phyloP scores from a whole-genome alignment of 1,140 invertebrate genomes.

The Macrocentrus cingulum region DNA sequence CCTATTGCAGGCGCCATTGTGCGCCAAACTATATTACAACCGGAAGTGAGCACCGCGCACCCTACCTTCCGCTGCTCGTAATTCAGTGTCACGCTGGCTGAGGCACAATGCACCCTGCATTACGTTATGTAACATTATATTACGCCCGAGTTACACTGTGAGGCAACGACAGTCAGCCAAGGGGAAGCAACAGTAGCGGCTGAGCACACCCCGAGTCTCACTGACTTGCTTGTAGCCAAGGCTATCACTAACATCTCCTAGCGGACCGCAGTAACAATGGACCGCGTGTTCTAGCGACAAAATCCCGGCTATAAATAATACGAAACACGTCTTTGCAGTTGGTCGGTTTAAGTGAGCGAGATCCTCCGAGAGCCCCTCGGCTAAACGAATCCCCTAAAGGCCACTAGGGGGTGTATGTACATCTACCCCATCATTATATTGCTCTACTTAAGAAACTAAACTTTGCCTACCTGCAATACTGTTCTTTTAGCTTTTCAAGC shows the following conservation, averaged over 20 bases:
- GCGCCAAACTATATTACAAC: slow-evolving; percentile 57
- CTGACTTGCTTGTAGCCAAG: background rate
- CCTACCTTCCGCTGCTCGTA: slow-evolving; percentile 56
- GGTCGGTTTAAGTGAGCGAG: slow-evolving; percentile 5
- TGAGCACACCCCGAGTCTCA: slow-evolving; percentile 3
- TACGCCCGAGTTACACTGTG: slow-evolving; percentile 19
- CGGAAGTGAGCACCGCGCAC: slow-evolving; percentile 51
- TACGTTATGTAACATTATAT: slow-evolving; percentile 41
- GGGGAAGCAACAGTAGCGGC: slow-evolving; percentile 15
- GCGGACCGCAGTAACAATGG: background rate
- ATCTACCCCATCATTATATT: too few relatives aligned
- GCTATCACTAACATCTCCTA: slow-evolving; percentile 9
- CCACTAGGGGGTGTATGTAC: too few relatives aligned
- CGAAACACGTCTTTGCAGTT: background rate
- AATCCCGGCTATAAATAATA: slow-evolving; percentile 11
- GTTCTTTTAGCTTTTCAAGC: too few relatives aligned
- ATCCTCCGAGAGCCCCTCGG: background rate
- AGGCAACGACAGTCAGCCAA: slow-evolving; percentile 19
- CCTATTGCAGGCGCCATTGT: slow-evolving; percentile 55
- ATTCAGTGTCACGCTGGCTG: slow-evolving; percentile 54
- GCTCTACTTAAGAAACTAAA: too few relatives aligned
- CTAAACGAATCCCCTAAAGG: background rate
- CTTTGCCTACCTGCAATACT: too few relatives aligned
- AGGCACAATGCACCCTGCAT: slow-evolving; percentile 37
- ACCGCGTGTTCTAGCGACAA: background rate